Base-by-base conservation (phyloP, 2,888 invertebrate genomes). In the Andrena minutula region DNA sequence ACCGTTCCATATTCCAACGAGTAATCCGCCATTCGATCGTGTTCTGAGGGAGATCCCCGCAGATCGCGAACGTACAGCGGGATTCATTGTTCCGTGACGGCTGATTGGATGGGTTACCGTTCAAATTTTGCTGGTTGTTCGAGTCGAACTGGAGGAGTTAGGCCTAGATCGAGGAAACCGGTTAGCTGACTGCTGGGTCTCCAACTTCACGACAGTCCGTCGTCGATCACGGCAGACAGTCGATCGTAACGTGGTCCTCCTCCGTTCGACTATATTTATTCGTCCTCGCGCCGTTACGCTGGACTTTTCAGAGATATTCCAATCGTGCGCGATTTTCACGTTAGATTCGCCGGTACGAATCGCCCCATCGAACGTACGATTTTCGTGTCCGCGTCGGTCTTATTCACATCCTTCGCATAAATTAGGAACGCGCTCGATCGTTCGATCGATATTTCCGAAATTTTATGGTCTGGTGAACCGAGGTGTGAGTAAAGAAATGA, bases 141-240 rank as follows among this genome's bases (percentile, higher is more conserved):
- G 60, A 58, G 30, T 10, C 56, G 47, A 60, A 41, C 28, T 47
- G 78, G 51, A 69, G 63, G 66, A 83, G 49, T 66, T 61, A 73
- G 2, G n/a, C 53, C 41, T 65, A 72, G 47, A 75, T 75, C 58
- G 47, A 69, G 65, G 35, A 79, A 83, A 84, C 83, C 83, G 83
- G 83, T 83, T 83, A 28, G 63, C 56, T n/a, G 10, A 8, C 26
- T 60, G 49, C n/a, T 23, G 70, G 32, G 58, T 20, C 26, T 58
- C 68, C 49, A 69, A 82, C 51, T 30, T 77, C 65, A 49, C 76
- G 58, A 75, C 83, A 83, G 83, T 84, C 58, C 8, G 69, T 61
- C 60, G 69, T 63, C 51, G 72, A 35, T 75, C 82, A 56, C 77
- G 70, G 64, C 20, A 49, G 61, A 66, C 47, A 26, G 51, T 53